Conservation (phyloP, 2,113 vertebrate genomes). For the Cichladusa arquata region DNA sequence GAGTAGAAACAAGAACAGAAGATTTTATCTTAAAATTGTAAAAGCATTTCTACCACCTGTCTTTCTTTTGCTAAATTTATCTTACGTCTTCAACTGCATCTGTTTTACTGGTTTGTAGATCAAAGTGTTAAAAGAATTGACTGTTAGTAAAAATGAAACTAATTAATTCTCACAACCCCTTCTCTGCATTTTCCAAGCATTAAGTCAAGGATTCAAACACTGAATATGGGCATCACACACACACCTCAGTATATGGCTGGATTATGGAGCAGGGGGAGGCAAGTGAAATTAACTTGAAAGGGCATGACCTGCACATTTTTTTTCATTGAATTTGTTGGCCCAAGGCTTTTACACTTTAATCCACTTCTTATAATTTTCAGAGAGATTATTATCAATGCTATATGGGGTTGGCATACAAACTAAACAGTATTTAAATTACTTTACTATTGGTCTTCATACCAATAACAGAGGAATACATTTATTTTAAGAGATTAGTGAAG, state of each 20-base stretch:
- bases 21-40: background rate
- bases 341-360: slow-evolving; percentile 35
- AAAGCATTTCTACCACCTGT: background rate
- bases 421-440: background rate
- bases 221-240: background rate
- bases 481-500: background rate
- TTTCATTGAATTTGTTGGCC: slow-evolving; percentile 5
- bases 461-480: background rate
- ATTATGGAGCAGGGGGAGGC: background rate
- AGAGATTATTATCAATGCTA: background rate
- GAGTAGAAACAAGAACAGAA: background rate
- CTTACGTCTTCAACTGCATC: background rate
- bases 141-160: background rate
- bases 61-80: background rate
- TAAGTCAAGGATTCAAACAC: background rate
- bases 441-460: background rate
- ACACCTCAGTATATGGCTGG: background rate
- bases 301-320: slow-evolving; percentile 26
- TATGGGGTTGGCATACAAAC: background rate
- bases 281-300: slow-evolving; percentile 44
- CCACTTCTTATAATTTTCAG: slow-evolving; percentile 20
- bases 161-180: background rate
- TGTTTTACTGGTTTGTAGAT: background rate
- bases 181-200: background rate
- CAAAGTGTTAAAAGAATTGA: background rate